Percentiles rank a stretch among this genome's conserved stretches.
Conservation (phyloP, 2,888 invertebrate species). For the Pristionchus maxplancki region DNA sequence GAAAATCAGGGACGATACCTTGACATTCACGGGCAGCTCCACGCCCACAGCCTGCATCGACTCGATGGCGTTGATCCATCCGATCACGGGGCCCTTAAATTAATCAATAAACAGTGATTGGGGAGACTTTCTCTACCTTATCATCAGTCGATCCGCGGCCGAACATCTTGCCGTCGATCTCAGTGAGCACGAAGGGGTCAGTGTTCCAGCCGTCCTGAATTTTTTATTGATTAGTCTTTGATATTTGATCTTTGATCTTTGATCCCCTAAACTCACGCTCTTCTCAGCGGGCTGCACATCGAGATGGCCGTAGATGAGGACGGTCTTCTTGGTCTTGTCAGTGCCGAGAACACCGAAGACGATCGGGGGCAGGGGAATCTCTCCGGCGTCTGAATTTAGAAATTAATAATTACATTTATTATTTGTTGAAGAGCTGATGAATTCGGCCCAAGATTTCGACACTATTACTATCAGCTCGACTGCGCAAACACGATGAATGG, state of each 20-base stretch:
- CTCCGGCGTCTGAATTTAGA: background rate
- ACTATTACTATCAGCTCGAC: background rate
- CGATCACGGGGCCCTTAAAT: conserved; percentile 87
- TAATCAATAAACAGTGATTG: background rate
- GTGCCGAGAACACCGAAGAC: conserved; percentile 82
- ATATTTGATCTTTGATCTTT: background rate
- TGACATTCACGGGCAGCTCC: conserved; percentile 84
- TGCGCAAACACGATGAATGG: too few species aligned
- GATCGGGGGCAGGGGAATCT: conserved; percentile 64
- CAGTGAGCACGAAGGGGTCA: conserved; percentile 92
- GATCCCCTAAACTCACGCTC: conserved; percentile 64
- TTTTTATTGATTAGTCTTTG: background rate
- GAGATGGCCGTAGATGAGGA: conserved; percentile 95
- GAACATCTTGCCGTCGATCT: conserved; percentile 89
- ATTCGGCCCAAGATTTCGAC: too few species aligned
- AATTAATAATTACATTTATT: background rate
- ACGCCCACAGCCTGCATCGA: conserved; percentile 86
- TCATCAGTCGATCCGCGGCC: conserved; percentile 94
- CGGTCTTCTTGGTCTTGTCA: conserved; percentile 91
- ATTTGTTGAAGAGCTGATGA: background rate
- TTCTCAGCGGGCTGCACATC: conserved; percentile 96
- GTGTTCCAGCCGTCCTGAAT: conserved; percentile 88
- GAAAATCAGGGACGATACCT: too few species aligned
- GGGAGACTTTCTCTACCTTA: conserved; percentile 78
- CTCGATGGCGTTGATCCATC: conserved; percentile 95